Evolutionary conservation across 2,797 vertebrate genomes (phyloP), one percentile per base, ranked within the genome.

Genomic region (Phrynocephalus forsythii): DNA sequence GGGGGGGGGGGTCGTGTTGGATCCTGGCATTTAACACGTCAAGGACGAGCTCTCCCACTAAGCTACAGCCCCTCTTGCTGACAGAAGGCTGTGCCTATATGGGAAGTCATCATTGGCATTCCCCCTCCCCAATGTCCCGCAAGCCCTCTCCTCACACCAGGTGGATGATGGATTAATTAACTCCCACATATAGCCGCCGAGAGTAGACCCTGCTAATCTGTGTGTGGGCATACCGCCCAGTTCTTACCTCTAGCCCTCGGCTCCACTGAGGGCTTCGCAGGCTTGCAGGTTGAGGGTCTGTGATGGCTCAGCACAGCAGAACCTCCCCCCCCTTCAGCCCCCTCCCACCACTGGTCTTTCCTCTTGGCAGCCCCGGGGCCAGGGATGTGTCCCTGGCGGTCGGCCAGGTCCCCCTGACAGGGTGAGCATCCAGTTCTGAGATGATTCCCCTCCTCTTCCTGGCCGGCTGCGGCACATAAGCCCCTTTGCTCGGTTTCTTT

Each of bases 221-320:
- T n/a, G 52, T 68, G 63, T 75, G 69, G 83, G 79, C 83, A 85
- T 30, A 22, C 33, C 71, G 82, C 81, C 76, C 82, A 83, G 30
- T 56, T 75, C 78, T 85, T 85, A 82, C 79, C 79, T 82, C 87
- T 48, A 69, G 28, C 50, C 15, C 22, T 38, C 69, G 16, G 44
- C 44, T 78, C 30, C 60, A 24, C 30, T 72, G 56, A 56, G n/a
- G 56, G 75, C 86, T 77, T 77, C 72, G 68, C 38, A 13, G 6
- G 20, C 13, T 18, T 56, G 20, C 50, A 6, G 22, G 22, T 50
- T 16, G 80, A 77, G 67, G 13, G n/a, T 24, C 84, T 48, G 38
- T 18, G 16, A 18, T 79, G 52, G 2, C 52, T 56, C 13, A 30
- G 69, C 78, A 76, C 44, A 67, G 60, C 44, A 73, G n/a, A 16